These are phyloP conservation scores for Trichacis sp. DNA, from an alignment of 2,888 invertebrate species.

Conservation along the genomic window DNA sequence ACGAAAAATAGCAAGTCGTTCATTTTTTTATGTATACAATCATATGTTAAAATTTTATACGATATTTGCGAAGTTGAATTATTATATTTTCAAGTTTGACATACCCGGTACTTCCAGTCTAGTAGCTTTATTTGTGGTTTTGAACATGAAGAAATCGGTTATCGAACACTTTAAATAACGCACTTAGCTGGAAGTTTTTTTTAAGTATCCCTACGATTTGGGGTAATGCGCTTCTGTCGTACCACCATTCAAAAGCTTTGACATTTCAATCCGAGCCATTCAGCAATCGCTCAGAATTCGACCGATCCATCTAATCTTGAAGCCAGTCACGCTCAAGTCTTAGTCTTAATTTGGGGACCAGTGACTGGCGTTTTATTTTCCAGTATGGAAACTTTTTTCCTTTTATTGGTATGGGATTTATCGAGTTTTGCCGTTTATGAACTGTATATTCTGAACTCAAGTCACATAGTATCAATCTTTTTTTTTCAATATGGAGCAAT, in stretches of 20 bases:
- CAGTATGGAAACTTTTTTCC: slow-evolving; percentile 7
- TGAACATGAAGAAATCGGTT: slow-evolving; percentile 3
- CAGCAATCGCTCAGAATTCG: slow-evolving; percentile 49
- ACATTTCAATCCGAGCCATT: slow-evolving; percentile 64
- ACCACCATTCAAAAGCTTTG: slow-evolving; percentile 54
- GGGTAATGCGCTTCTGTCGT: slow-evolving; percentile 64
- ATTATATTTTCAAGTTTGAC: too few relatives aligned
- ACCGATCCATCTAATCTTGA: slow-evolving; percentile 59
- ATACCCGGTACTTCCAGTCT: too few relatives aligned
- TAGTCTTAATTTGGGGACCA: slow-evolving; percentile 48
- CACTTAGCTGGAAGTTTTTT: slow-evolving; percentile 49
- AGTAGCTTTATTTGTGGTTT: too few relatives aligned
- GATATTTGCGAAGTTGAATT: too few relatives aligned
- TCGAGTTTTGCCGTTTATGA: too few relatives aligned
- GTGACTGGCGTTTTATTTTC: slow-evolving; percentile 50
- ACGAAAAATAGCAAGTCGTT: too few relatives aligned
- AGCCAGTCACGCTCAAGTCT: slow-evolving; percentile 40
- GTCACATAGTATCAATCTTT: too few relatives aligned
- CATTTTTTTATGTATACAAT: too few relatives aligned
- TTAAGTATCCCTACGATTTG: slow-evolving; percentile 57
- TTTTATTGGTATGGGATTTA: too few relatives aligned
- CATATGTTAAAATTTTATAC: too few relatives aligned
- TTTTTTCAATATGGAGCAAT: neutral
- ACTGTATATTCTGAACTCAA: too few relatives aligned
- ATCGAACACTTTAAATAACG: slow-evolving; percentile 23